Evolutionary conservation across 2,797 vertebrate genomes (phyloP), one percentile per base, ranked within the genome.

Genomic region (Echeneis naucrates): DNA sequence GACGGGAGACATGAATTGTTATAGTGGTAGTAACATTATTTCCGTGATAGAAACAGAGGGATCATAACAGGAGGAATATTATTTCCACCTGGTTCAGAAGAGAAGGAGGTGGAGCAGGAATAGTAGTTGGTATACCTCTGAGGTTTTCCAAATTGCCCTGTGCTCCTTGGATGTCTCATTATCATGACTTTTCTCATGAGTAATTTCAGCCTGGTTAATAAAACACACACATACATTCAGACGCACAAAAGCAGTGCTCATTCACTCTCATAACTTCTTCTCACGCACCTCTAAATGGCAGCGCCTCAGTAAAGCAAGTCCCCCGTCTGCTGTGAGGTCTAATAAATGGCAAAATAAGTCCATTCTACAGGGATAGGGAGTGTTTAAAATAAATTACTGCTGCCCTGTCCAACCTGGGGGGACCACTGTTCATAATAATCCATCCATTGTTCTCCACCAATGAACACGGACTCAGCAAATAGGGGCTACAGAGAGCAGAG

Each of bases 401-500:
- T 85, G 89, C 84, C 86, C 85, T 85, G 87, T 90, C 88, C 86
- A 83, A 94, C 88, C 86, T 86, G 86, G 81, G 85, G 47, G 87
- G 83, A 92, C 93, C 79, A 64, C 89, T 79, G 83, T 85, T 81
- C 85, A 80, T 89, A 88, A 95, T 96, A 96, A 96, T 95, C 93
- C 89, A 82, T 45, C 93, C 85, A 96, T 96, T 96, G 95, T 96
- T 96, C 95, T 93, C 85, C 65, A 72, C 93, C 95, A 96, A 95
- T 87, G 92, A 93, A 92, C 92, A 93, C 92, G 94, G 94, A 90
- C 95, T 94, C 87, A 64, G 92, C 89, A 94, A 95, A 95, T 89
- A 94, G 32, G 56, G 81, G 67, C 69, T 87, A 65, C 4, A 76
- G 82, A 74, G 87, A 78, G 35, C 78, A 52, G 87, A 12, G 59